Evolutionary conservation across 2,113 vertebrate species (phyloP).

Genomic region (Lepisosteus osseus): DNA sequence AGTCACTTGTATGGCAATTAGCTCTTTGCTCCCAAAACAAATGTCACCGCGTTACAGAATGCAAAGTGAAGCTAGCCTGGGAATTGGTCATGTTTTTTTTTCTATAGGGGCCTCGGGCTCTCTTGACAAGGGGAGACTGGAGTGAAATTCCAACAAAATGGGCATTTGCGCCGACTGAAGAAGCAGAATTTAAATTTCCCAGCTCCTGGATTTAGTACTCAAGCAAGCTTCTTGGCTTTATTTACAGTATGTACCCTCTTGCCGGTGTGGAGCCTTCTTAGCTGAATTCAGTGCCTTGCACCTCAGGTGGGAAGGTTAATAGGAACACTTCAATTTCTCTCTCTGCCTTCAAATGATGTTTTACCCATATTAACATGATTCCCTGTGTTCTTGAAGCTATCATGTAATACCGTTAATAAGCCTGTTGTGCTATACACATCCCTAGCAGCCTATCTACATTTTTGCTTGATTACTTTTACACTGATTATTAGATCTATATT

Average conservation of each 20-base stretch:
- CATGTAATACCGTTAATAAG: conserved; percentile 31
- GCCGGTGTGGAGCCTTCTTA: neutral
- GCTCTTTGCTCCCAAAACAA: conserved; percentile 6
- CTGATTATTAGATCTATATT: conserved; percentile 68
- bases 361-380: neutral
- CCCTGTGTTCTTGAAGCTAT: neutral
- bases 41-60: neutral
- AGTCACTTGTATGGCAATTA: conserved; percentile 13
- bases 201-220: conserved; percentile 32
- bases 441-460: conserved; percentile 39
- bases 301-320: neutral
- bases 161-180: conserved; percentile 28
- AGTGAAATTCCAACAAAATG: conserved; percentile 38
- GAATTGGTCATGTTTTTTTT: neutral
- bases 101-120: neutral
- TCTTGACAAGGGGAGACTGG: conserved; percentile 31
- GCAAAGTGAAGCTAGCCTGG: neutral
- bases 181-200: conserved; percentile 41
- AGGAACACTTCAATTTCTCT: neutral
- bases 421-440: conserved; percentile 25
- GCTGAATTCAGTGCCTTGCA: neutral
- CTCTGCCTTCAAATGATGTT: neutral
- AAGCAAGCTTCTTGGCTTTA: conserved; percentile 9
- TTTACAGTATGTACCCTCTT: conserved; percentile 29
- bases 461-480: conserved; percentile 51